Conservation (phyloP, 37 sponge, comb jelly and placozoan species). For the Haliclona indistincta region DNA sequence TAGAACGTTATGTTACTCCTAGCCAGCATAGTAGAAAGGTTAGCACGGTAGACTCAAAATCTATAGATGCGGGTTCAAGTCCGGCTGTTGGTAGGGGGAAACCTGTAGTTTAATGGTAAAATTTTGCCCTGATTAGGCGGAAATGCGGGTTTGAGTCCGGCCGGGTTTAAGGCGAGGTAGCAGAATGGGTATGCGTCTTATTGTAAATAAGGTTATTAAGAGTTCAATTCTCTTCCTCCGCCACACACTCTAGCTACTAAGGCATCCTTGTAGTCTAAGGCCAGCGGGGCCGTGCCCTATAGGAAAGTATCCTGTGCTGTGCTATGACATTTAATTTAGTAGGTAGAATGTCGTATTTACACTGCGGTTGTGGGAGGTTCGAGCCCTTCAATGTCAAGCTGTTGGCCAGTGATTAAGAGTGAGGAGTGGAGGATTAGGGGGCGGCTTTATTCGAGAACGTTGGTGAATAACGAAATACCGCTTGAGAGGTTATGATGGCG, state of each 20-base stretch:
- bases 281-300: background rate
- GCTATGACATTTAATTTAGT: conserved; percentile 62
- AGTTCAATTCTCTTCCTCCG: too few species aligned
- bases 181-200: too few species aligned
- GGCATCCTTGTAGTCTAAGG: background rate
- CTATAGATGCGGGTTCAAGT: conserved; percentile 68
- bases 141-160: too few species aligned
- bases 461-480: conserved; percentile 45
- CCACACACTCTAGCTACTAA: background rate
- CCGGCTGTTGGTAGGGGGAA: too few species aligned
- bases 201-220: too few species aligned
- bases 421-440: conserved; percentile 63
- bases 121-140: too few species aligned
- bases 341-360: conserved; percentile 64
- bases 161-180: too few species aligned
- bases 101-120: too few species aligned
- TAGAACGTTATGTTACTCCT: too few species aligned
- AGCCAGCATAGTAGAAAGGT: too few species aligned
- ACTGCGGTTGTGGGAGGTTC: conserved; percentile 63
- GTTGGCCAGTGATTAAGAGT: conserved; percentile 6
- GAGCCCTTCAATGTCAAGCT: conserved; percentile 46
- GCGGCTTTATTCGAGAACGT: conserved; percentile 40
- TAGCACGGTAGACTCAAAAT: conserved; percentile 76
- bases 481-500: conserved; percentile 6
- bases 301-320: too few species aligned